These are phyloP conservation scores for Centroberyx gerrardi DNA, from an alignment of 2,797 vertebrate species.

Conservation along the genomic window DNA sequence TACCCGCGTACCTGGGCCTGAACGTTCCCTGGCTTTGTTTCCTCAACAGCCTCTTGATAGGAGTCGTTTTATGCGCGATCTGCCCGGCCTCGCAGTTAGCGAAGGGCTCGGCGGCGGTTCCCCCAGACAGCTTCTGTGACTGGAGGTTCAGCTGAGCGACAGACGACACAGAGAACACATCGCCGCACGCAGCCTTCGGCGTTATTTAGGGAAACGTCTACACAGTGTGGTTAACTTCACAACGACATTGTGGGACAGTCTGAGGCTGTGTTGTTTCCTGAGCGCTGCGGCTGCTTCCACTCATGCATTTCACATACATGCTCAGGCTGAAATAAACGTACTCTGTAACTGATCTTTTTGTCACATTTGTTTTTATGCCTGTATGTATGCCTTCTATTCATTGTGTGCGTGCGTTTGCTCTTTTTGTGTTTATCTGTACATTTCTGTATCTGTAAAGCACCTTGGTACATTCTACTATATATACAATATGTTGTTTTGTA, in stretches of 20 bases:
- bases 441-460: too few species aligned
- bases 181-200: neutral
- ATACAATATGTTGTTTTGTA: too few species aligned
- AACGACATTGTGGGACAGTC: too few species aligned
- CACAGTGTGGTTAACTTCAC: neutral
- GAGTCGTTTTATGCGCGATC: slow-evolving; percentile 81
- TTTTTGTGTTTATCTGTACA: too few species aligned
- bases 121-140: slow-evolving; percentile 88
- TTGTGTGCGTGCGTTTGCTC: too few species aligned
- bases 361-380: too few species aligned
- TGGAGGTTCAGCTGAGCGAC: slow-evolving; percentile 84
- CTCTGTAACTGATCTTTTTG: too few species aligned
- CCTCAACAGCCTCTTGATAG: slow-evolving; percentile 90
- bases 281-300: neutral
- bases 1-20: slow-evolving; percentile 90
- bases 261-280: too few species aligned
- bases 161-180: slow-evolving; percentile 26
- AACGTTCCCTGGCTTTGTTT: slow-evolving; percentile 91
- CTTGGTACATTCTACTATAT: too few species aligned
- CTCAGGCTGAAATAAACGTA: neutral
- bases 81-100: slow-evolving; percentile 55
- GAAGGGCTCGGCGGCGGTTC: slow-evolving; percentile 40
- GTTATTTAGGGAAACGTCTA: neutral
- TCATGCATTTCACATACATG: neutral
- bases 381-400: too few species aligned